Percentiles rank a stretch among this genome's conserved stretches.
Conservation (phyloP, 2,888 invertebrate genomes). For the Pterostichus madidus region DNA sequence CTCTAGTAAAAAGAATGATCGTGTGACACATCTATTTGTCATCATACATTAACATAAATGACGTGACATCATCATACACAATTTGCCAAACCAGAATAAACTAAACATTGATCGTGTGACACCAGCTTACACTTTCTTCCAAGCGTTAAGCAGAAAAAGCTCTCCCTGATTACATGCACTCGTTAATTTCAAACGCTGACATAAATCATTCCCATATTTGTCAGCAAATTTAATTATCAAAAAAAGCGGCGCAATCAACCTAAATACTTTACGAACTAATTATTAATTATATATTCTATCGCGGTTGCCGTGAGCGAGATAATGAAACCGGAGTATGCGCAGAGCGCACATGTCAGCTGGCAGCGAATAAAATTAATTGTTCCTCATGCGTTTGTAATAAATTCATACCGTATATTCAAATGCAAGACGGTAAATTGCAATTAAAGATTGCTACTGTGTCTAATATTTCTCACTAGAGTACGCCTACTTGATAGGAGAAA, state of each 20-base stretch:
- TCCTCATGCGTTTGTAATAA: slow-evolving; percentile 39
- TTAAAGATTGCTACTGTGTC: slow-evolving; percentile 58
- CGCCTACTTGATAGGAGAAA: slow-evolving; percentile 33
- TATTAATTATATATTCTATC: slow-evolving; percentile 62
- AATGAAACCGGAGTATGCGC: slow-evolving; percentile 44
- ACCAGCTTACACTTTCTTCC: too few relatives aligned
- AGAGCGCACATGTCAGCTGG: slow-evolving; percentile 43
- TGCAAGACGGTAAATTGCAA: slow-evolving; percentile 60
- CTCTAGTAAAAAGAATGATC: too few relatives aligned
- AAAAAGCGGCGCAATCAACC: slow-evolving; percentile 62
- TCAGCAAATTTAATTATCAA: slow-evolving; percentile 56
- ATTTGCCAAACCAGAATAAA: too few relatives aligned
- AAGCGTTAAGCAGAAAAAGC: too few relatives aligned
- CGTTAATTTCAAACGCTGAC: slow-evolving; percentile 35
- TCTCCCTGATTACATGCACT: slow-evolving; percentile 33
- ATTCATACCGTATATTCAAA: slow-evolving; percentile 57
- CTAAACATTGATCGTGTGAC: too few relatives aligned
- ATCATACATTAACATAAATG: too few relatives aligned
- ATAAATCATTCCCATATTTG: slow-evolving; percentile 44
- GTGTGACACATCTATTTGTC: too few relatives aligned
- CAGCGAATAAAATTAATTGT: slow-evolving; percentile 55
- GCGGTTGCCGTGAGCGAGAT: slow-evolving; percentile 53
- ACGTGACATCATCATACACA: too few relatives aligned
- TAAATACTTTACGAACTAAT: slow-evolving; percentile 61
- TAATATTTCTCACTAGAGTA: slow-evolving; percentile 45